Evolutionary conservation across 1,140 invertebrate genomes (phyloP), one percentile per base, ranked within the genome.

Genomic region (Tenebrio molitor): DNA sequence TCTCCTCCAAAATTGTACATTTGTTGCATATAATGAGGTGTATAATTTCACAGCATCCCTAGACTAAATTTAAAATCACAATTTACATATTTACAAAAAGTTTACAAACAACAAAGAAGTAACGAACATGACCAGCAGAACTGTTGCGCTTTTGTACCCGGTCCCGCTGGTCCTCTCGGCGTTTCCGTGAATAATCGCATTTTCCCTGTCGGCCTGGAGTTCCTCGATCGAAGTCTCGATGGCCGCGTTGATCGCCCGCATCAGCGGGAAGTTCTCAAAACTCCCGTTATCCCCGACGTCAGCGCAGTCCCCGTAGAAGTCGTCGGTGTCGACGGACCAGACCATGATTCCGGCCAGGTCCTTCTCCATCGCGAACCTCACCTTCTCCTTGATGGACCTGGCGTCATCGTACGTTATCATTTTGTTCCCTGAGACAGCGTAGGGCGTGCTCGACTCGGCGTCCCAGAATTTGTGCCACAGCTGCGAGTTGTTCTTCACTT

Each of bases 291-390:
- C 88, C 0, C 84, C 83, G 16, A 86, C 84, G 0, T 76, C 78
- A 36, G 83, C 75, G 76, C 92, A 93, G 21, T 86, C 84, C 0
- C 91, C 92, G 0, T 83, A 83, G 78, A 94, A 94, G 79, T 93
- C 91, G 72, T 93, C 91, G 0, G 90, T 93, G 75, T 93, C 92
- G 34, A 93, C 88, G 41, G 92, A 91, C 93, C 93, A 95, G 1
- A 94, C 88, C 92, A 95, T 94, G 0, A 91, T 86, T n/a, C 93
- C 93, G 0, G 88, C 91, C 5, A 95, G 77, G 12, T 88, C 85
- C 72, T 90, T 88, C 64, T 87, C 84, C 71, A 90, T 86, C 0
- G 88, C 88, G 74, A 86, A 87, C 77, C 85, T 86, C 78, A 91
- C 88, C 87, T 92, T 92, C 16, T 85, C 81, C 34, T 83, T 84